These are phyloP conservation scores for Troides helena DNA, from an alignment of 2,888 invertebrate species.

Conservation along the genomic window DNA sequence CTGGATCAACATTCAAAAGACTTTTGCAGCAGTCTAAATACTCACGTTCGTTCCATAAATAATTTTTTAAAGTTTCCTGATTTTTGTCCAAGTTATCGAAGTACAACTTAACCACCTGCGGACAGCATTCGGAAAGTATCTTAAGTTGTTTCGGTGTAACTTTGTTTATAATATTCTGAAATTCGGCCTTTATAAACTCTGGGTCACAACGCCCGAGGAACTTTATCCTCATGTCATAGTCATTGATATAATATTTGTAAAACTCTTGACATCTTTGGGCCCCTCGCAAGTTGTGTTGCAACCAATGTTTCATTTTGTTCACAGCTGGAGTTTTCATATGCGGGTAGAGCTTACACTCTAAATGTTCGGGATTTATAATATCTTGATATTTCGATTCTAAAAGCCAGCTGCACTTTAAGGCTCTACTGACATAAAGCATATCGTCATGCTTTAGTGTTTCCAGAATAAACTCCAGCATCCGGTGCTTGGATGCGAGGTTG, in stretches of 20 bases:
- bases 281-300: constrained; percentile 46
- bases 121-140: constrained; percentile 50
- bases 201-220: constrained; percentile 49
- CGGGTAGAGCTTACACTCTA: constrained; percentile 54
- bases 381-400: constrained; percentile 42
- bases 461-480: constrained; percentile 51
- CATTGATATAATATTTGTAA: constrained; percentile 49
- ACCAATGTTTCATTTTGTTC: constrained; percentile 54
- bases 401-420: constrained; percentile 57
- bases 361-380: constrained; percentile 53
- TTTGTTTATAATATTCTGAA: constrained; percentile 43
- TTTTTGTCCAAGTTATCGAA: constrained; percentile 46
- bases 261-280: constrained; percentile 48
- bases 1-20: constrained; percentile 47
- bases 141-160: constrained; percentile 49
- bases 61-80: constrained; percentile 36
- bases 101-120: constrained; percentile 47
- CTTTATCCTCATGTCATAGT: constrained; percentile 47
- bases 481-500: constrained; percentile 52
- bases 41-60: constrained; percentile 35
- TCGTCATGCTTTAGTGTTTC: constrained; percentile 54
- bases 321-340: constrained; percentile 56
- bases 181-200: constrained; percentile 45
- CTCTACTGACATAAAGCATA: constrained; percentile 60
- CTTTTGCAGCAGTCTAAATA: constrained; percentile 47